Evolutionary conservation across 2,797 vertebrate genomes (phyloP).

Genomic region (Oreochromis mossambicus): DNA sequence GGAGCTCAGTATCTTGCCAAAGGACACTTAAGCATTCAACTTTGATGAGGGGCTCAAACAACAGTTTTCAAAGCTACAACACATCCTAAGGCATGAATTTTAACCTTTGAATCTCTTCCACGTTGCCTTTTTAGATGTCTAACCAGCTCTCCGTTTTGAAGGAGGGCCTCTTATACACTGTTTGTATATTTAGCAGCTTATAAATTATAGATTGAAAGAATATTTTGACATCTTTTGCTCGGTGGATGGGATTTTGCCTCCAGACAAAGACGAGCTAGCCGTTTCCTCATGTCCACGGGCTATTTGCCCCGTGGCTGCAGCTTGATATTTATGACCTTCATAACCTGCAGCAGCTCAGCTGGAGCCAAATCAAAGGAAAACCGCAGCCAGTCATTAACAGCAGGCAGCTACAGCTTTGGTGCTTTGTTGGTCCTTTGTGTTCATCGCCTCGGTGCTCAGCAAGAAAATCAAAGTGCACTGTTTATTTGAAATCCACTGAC

Average conservation of each 20-base stretch:
- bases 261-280: background rate
- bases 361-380: slow-evolving; percentile 86
- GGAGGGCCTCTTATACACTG: background rate
- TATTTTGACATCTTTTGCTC: background rate
- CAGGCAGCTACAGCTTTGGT: background rate
- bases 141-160: background rate
- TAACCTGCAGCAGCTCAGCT: slow-evolving; percentile 83
- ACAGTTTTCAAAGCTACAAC: background rate
- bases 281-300: background rate
- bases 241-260: background rate
- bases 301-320: background rate
- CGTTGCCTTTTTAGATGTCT: background rate
- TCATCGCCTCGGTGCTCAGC: too few relatives aligned
- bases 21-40: background rate
- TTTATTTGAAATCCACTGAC: background rate
- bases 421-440: background rate
- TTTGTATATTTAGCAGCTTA: background rate
- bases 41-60: background rate
- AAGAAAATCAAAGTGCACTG: background rate
- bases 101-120: background rate
- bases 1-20: background rate
- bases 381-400: slow-evolving; percentile 84
- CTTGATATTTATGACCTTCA: background rate
- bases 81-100: background rate
- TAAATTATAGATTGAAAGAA: background rate